Evolutionary conservation across 2,888 invertebrate genomes (phyloP).

Genomic region (Lamproptera curius): DNA sequence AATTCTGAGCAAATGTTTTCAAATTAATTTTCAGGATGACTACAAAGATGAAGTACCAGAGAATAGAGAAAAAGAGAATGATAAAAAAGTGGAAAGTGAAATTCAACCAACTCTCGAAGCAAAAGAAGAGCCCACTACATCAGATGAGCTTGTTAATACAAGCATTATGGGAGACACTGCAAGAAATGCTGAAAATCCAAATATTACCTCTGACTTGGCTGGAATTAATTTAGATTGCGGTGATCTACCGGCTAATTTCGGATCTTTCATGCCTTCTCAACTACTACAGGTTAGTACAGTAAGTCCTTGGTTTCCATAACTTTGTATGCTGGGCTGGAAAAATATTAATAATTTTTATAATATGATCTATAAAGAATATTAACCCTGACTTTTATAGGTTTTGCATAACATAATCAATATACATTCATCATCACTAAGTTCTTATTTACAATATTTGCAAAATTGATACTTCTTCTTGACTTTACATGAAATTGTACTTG

Average conservation of each 20-base stretch:
- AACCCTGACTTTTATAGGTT: no score
- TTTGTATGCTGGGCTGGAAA: no score
- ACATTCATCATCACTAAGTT: no score
- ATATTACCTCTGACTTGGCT: conserved; percentile 55
- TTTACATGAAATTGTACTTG: no score
- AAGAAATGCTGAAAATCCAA: conserved; percentile 30
- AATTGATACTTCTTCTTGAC: no score
- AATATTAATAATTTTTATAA: no score
- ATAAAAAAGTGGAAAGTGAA: conserved; percentile 33
- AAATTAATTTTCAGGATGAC: conserved; percentile 74
- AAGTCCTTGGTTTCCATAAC: no score
- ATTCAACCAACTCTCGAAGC: conserved; percentile 31
- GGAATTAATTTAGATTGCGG: conserved; percentile 57
- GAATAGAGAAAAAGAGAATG: conserved; percentile 38
- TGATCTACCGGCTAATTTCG: conserved; percentile 51
- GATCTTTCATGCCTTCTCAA: conserved; percentile 72
- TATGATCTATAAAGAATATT: no score
- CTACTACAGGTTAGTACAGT: conserved; percentile 64
- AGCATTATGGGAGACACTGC: conserved; percentile 33
- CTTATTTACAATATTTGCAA: no score
- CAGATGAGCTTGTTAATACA: conserved; percentile 54
- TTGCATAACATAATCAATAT: no score
- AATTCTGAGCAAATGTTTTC: no score
- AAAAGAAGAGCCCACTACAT: conserved; percentile 35
- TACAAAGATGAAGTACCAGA: conserved; percentile 71